phyloP scores from a whole-genome alignment of 2,797 vertebrate genomes.

The Chelon auratus region DNA sequence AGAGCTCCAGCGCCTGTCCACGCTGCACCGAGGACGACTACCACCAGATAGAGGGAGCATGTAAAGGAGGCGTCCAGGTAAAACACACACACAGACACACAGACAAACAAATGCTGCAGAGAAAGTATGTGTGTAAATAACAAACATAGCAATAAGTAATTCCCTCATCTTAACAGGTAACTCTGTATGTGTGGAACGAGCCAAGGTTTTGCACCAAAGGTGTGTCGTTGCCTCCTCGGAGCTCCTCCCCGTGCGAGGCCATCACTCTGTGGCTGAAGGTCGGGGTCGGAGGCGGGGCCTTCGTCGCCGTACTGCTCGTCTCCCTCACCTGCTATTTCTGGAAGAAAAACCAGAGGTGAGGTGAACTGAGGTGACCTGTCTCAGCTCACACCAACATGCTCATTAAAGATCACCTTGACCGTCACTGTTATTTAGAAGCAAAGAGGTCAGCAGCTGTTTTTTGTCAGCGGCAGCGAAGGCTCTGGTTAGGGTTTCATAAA shows the following conservation, averaged over 20 bases:
- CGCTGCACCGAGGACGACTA: constrained; percentile 90
- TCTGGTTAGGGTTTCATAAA: neutral
- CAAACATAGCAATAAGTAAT: neutral
- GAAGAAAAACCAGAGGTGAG: constrained; percentile 98
- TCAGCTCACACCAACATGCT: neutral
- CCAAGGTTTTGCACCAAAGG: constrained; percentile 92
- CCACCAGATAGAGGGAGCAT: constrained; percentile 94
- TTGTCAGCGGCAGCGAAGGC: neutral
- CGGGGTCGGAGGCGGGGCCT: constrained; percentile 90
- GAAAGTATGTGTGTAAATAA: no score
- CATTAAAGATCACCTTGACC: constrained; percentile 17
- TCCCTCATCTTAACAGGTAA: constrained; percentile 81
- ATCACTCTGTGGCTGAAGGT: constrained; percentile 96
- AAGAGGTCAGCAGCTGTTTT: constrained; percentile 20
- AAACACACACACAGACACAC: neutral
- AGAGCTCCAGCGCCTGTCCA: constrained; percentile 93
- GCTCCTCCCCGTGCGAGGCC: constrained; percentile 88
- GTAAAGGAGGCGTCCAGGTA: constrained; percentile 92
- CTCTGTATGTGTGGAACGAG: constrained; percentile 95
- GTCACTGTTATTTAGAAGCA: constrained; percentile 9
- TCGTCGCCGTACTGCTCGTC: constrained; percentile 91
- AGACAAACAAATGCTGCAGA: no score
- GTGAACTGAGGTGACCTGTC: neutral
- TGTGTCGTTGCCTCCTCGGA: constrained; percentile 86
- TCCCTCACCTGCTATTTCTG: constrained; percentile 98